A percentile compares a stretch with the other conserved stretches of the same genome.
Evolutionary conservation across 2,797 vertebrate genomes (phyloP).

Genomic region (Parotocinclus haroldoi): DNA sequence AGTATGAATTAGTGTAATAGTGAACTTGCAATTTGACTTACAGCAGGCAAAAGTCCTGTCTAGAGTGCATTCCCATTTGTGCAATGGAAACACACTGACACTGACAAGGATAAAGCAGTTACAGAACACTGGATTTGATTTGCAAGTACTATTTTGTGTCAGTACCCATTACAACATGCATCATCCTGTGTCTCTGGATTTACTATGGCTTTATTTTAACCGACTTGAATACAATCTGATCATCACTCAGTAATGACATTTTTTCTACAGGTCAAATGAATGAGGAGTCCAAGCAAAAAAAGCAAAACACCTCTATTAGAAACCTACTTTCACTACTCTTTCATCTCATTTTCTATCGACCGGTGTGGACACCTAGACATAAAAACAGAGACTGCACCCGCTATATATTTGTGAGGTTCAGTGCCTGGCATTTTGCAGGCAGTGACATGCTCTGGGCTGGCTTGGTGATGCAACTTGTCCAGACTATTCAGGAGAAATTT

Average conservation of each 20-base stretch:
- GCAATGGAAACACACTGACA: too few species aligned
- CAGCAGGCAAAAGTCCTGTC: too few species aligned
- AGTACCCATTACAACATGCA: too few species aligned
- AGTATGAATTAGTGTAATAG: too few species aligned
- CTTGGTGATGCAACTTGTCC: conserved; percentile 80
- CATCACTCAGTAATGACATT: not conserved
- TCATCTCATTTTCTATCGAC: conserved; percentile 79
- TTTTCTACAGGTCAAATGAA: conserved; percentile 60
- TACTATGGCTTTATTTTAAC: too few species aligned
- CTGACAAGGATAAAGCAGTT: too few species aligned
- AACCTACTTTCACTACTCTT: conserved; percentile 55
- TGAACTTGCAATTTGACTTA: too few species aligned
- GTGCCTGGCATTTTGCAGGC: conserved; percentile 92
- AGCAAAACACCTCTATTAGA: conserved; percentile 47
- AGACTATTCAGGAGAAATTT: conserved; percentile 74
- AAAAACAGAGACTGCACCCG: conserved; percentile 67
- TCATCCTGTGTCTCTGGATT: too few species aligned
- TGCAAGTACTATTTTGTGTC: too few species aligned
- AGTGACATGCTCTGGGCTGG: conserved; percentile 92
- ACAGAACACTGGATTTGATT: not conserved
- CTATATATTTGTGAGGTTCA: conserved; percentile 86
- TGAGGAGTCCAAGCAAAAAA: conserved; percentile 52
- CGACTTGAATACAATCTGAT: too few species aligned
- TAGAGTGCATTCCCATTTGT: too few species aligned
- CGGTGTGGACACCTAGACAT: conserved; percentile 76